phyloP scores from a whole-genome alignment of 2,797 vertebrate species.

The Typhlichthys eigenmanni region DNA sequence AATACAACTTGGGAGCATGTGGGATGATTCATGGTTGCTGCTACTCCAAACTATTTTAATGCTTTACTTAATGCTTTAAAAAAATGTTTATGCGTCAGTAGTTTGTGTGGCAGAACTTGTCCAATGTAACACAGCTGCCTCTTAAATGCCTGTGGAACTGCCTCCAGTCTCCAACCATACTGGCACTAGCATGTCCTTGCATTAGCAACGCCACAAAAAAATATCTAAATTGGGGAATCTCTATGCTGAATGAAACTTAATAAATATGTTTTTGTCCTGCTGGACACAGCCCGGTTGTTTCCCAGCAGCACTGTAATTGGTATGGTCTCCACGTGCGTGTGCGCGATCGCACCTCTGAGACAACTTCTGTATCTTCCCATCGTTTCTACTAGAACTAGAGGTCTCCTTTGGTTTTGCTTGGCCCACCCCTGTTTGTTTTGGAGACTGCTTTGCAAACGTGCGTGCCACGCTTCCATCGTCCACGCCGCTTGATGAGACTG shows the following conservation, averaged over 20 bases:
- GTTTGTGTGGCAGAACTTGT: no score
- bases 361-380: conserved; percentile 27
- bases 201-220: conserved; percentile 2
- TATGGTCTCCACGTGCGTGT: conserved; percentile 24
- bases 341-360: neutral
- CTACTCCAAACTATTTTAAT: no score
- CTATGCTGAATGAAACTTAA: conserved; percentile 19
- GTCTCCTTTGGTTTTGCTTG: conserved; percentile 32
- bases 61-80: no score
- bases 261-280: conserved; percentile 30
- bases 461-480: conserved; percentile 33
- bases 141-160: no score
- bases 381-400: conserved; percentile 16
- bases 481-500: conserved; percentile 21
- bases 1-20: no score
- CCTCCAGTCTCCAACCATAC: conserved; percentile 11
- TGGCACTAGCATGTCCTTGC: conserved; percentile 10
- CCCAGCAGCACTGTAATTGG: conserved; percentile 42
- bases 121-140: neutral
- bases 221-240: conserved; percentile 15
- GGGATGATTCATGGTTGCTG: no score
- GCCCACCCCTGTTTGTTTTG: neutral
- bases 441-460: conserved; percentile 36
- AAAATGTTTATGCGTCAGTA: no score
- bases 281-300: conserved; percentile 20